Percentiles rank a stretch among this genome's conserved stretches.
Conservation (phyloP, 2,888 invertebrate species). For the Neoscelio sp. region DNA sequence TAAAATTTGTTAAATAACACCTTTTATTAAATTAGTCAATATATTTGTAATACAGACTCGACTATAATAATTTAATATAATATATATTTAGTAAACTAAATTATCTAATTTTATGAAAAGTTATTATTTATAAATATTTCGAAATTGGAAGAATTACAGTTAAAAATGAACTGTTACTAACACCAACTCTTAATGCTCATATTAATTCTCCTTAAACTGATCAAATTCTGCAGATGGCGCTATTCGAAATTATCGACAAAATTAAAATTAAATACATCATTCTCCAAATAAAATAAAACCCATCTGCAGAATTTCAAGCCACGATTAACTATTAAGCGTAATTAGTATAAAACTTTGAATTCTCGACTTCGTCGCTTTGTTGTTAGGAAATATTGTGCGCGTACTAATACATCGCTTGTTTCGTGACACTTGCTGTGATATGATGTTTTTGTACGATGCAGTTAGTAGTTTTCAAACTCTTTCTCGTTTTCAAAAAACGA, state of each 20-base stretch:
- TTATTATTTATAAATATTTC: too few species aligned
- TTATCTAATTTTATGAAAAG: too few species aligned
- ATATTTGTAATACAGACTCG: too few species aligned
- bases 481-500: conserved; percentile 47
- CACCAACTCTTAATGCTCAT: conserved; percentile 18
- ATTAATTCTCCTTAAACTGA: background rate
- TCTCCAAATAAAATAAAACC: too few species aligned
- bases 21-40: too few species aligned
- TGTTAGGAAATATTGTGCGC: conserved; percentile 42
- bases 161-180: conserved; percentile 37
- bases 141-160: too few species aligned
- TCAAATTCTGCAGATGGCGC: conserved; percentile 22
- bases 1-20: too few species aligned
- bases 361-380: conserved; percentile 42
- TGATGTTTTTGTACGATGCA: conserved; percentile 65
- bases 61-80: too few species aligned
- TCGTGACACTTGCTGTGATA: conserved; percentile 67
- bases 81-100: too few species aligned
- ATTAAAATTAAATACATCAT: too few species aligned
- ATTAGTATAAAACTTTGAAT: conserved; percentile 42
- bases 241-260: too few species aligned
- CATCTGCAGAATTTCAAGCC: conserved; percentile 30
- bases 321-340: conserved; percentile 17
- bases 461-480: conserved; percentile 45
- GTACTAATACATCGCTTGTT: conserved; percentile 65